Conservation (phyloP, 2,888 invertebrate species). For the Leptopilina syphax region DNA sequence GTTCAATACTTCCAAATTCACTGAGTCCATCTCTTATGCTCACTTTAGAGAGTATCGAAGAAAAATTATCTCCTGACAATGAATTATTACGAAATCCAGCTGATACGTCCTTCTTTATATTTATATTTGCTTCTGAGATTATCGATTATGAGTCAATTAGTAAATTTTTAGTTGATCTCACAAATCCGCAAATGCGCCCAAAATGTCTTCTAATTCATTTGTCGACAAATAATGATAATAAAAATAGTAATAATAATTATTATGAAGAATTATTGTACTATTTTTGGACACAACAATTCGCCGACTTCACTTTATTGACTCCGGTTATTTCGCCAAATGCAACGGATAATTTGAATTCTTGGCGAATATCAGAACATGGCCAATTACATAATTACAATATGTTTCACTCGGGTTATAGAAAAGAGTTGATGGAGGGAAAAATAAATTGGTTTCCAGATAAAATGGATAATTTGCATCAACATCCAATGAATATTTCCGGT, state of each 20-base stretch:
- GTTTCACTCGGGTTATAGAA: background rate
- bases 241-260: too few species aligned
- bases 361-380: background rate
- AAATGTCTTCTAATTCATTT: background rate
- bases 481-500: background rate
- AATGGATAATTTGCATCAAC: background rate
- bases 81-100: background rate
- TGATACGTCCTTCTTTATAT: background rate
- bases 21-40: background rate
- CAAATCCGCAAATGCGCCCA: background rate
- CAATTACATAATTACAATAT: background rate
- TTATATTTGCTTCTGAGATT: background rate
- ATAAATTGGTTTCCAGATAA: slow-evolving; percentile 7
- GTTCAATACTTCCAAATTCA: background rate
- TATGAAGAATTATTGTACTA: background rate
- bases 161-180: background rate
- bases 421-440: background rate
- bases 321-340: background rate
- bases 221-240: background rate
- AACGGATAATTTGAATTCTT: background rate
- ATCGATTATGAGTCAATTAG: background rate
- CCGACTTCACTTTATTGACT: background rate
- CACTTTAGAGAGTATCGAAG: background rate
- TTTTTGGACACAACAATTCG: background rate
- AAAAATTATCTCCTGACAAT: background rate